Percentiles rank a stretch among this genome's conserved stretches.
Evolutionary conservation across 2,797 vertebrate species (phyloP).

Genomic region (Lutjanus campechanus): DNA sequence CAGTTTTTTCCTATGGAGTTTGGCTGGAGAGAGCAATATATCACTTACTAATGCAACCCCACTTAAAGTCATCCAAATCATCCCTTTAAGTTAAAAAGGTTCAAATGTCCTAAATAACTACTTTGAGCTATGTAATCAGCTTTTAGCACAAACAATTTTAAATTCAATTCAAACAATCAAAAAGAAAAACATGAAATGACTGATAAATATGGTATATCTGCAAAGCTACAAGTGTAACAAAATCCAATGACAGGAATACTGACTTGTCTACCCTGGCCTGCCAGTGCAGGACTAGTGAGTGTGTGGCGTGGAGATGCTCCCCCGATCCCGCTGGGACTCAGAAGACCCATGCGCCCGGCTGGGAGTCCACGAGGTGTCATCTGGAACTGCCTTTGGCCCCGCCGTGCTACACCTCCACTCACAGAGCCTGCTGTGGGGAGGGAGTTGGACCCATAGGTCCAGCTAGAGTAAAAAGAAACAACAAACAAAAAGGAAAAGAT

Average conservation of each 20-base stretch:
- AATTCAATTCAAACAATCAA: neutral
- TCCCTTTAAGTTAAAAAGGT: too few relatives aligned
- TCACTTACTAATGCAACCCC: too few relatives aligned
- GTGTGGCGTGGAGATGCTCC: conserved; percentile 91
- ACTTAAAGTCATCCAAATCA: too few relatives aligned
- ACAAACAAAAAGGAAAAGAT: conserved; percentile 2
- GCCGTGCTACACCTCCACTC: conserved; percentile 90
- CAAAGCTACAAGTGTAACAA: neutral
- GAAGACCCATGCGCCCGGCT: conserved; percentile 89
- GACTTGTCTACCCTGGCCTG: conserved; percentile 93
- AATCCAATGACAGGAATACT: conserved; percentile 59
- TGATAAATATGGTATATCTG: neutral
- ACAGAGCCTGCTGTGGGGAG: conserved; percentile 99
- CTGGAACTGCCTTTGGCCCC: conserved; percentile 92
- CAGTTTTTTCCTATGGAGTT: too few relatives aligned
- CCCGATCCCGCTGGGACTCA: conserved; percentile 89
- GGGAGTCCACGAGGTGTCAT: conserved; percentile 92
- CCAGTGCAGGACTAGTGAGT: conserved; percentile 88
- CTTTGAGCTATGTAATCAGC: neutral
- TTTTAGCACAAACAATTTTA: neutral
- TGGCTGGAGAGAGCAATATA: too few relatives aligned
- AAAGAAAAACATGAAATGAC: neutral
- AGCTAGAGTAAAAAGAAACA: conserved; percentile 80
- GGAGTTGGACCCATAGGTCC: conserved; percentile 96
- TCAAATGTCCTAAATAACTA: neutral